phyloP scores from a whole-genome alignment of 2,888 invertebrate genomes.

The Oconnorella tubifera region DNA sequence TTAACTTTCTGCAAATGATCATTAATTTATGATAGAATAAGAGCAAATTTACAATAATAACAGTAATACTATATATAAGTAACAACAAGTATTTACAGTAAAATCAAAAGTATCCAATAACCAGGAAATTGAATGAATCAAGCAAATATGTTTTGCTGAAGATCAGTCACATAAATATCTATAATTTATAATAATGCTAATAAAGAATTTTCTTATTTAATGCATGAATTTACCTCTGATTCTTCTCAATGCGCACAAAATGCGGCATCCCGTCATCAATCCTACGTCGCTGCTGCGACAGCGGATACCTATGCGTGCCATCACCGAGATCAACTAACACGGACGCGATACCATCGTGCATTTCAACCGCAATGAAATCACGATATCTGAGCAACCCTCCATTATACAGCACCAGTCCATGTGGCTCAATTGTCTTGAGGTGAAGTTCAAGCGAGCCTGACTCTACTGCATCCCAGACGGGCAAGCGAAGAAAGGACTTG shows the following conservation, averaged over 20 bases:
- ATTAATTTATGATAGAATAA: no score
- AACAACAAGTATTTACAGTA: no score
- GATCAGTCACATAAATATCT: background rate
- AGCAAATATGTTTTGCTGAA: background rate
- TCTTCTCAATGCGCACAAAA: slow-evolving; percentile 35
- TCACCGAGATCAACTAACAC: slow-evolving; percentile 39
- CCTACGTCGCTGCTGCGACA: background rate
- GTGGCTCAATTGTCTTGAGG: slow-evolving; percentile 45
- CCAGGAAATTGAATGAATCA: no score
- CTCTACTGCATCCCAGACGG: slow-evolving; percentile 11
- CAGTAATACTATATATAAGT: no score
- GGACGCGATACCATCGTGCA: slow-evolving; percentile 44
- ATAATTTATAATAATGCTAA: background rate
- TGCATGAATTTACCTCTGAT: slow-evolving; percentile 13
- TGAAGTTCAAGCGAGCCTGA: slow-evolving; percentile 39
- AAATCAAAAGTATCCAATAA: no score
- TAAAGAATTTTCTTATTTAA: no score
- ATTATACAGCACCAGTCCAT: slow-evolving; percentile 41
- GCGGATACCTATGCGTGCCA: slow-evolving; percentile 34
- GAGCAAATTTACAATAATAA: no score
- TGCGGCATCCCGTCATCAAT: slow-evolving; percentile 49
- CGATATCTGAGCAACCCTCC: slow-evolving; percentile 22
- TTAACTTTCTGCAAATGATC: background rate
- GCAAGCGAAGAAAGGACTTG: slow-evolving; percentile 10
- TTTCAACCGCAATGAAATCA: slow-evolving; percentile 47